Conservation (phyloP, 1,140 invertebrate species). For the Ditylenchus dipsaci region DNA sequence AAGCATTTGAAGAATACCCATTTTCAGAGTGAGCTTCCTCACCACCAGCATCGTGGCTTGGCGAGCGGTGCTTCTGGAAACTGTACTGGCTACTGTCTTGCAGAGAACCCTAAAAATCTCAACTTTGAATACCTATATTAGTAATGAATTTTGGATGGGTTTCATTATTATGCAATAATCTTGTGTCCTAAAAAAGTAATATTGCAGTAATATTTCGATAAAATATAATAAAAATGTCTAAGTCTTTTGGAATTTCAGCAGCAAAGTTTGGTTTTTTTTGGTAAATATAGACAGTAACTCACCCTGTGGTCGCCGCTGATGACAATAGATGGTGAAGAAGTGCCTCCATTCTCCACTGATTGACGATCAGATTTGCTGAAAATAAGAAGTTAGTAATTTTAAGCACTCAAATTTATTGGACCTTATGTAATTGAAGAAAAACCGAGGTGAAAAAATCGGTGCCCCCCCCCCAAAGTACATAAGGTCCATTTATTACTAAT, state of each 20-base stretch:
- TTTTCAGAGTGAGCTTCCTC: no score
- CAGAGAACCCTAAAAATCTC: neutral
- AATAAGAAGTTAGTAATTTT: neutral
- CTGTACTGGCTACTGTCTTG: neutral
- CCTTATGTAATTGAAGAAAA: no score
- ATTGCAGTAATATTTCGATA: neutral
- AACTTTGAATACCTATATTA: neutral
- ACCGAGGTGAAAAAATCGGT: no score
- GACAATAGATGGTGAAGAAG: neutral
- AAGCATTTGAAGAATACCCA: no score
- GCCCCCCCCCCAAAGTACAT: no score
- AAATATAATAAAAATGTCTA: neutral
- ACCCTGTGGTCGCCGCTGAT: neutral
- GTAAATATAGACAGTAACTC: neutral
- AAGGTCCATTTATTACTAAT: no score
- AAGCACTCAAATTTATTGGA: neutral
- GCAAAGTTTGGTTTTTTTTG: neutral
- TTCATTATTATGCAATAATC: neutral
- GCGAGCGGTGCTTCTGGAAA: neutral
- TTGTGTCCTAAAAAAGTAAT: neutral
- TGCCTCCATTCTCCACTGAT: neutral
- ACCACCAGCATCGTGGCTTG: neutral
- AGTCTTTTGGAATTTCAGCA: neutral
- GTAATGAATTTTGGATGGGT: neutral
- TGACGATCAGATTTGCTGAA: neutral